A percentile compares a stretch with the other conserved stretches of the same genome.
Conservation (phyloP, 1,140 invertebrate genomes). For the Apis dorsata region DNA sequence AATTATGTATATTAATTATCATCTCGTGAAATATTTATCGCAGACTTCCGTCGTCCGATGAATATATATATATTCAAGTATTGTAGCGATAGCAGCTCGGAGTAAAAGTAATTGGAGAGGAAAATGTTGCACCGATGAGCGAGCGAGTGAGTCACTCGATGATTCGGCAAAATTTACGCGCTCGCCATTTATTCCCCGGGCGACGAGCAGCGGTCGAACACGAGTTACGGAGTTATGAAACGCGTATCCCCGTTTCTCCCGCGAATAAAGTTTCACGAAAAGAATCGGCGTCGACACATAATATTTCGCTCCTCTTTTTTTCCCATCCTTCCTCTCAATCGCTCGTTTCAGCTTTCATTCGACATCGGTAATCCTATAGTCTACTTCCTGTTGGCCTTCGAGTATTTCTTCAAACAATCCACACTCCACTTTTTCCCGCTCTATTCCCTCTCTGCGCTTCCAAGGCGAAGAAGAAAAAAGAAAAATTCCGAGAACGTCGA, state of each 20-base stretch:
- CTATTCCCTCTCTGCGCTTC: not conserved
- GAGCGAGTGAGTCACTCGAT: conserved; percentile 32
- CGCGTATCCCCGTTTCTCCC: not conserved
- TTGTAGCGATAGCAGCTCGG: no score
- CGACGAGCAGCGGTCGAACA: not conserved
- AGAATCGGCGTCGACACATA: conserved; percentile 8
- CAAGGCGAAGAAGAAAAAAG: no score
- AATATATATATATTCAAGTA: conserved; percentile 30
- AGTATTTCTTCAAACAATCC: not conserved
- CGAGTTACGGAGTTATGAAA: not conserved
- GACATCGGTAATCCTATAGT: conserved; percentile 27
- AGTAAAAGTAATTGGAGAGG: not conserved
- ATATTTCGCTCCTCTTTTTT: not conserved
- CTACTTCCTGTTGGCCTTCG: conserved; percentile 27
- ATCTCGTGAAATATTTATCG: conserved; percentile 50
- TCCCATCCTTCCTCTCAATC: not conserved
- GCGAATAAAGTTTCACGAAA: conserved; percentile 21
- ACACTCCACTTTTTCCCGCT: not conserved
- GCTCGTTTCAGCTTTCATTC: conserved; percentile 2
- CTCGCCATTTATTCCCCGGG: not conserved
- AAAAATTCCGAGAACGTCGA: no score
- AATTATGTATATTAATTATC: conserved; percentile 35
- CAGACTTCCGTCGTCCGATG: conserved; percentile 47
- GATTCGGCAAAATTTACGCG: conserved; percentile 48
- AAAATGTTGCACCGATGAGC: conserved; percentile 18